Evolutionary conservation across 2,797 vertebrate genomes (phyloP), one percentile per base, ranked within the genome.

Genomic region (Emydoidea blandingii): DNA sequence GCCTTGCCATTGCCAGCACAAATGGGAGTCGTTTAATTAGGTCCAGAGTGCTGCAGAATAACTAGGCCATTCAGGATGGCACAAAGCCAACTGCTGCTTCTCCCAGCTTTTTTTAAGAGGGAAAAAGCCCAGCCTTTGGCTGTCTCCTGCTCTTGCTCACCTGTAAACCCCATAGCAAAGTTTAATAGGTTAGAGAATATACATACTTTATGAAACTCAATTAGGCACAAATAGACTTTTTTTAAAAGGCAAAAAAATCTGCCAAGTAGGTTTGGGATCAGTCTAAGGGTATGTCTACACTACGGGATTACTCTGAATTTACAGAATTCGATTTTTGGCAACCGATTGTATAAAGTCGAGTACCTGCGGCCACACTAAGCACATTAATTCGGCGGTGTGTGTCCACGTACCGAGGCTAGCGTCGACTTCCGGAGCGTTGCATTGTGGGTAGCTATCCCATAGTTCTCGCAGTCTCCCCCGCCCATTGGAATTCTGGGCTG

Each of bases 41-140:
- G 96, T 90, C 95, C 97, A 97, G 97, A 95, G 79, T 94, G 72
- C 89, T 91, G 88, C 89, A 95, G 83, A 92, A 93, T 78, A 97
- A 91, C 27, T 0, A 91, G 82, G 52, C 95, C 86, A 81, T 95
- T 94, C 79, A 88, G 92, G 57, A 76, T 94, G 93, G 93, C 91
- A 93, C 53, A 59, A 83, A 81, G 94, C 91, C 91, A 93, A 81
- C 85, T 89, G 65, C 86, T 93, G 93, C 93, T 96, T 93, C 79
- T 91, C 85, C 78, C 91, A 9, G 2, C 27, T 76, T 76, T 89
- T 82, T 59, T 54, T 47, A 82, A 85, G 95, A 88, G 53, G 68
- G 92, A 90, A 86, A 65, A 68, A 78, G 54, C 52, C 84, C 89
- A 59, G 90, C 41, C 34, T 34, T 79, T 81, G 49, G 23, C 79